Conservation (phyloP, 2,797 vertebrate genomes). For the Platyrinchus mystaceus region DNA sequence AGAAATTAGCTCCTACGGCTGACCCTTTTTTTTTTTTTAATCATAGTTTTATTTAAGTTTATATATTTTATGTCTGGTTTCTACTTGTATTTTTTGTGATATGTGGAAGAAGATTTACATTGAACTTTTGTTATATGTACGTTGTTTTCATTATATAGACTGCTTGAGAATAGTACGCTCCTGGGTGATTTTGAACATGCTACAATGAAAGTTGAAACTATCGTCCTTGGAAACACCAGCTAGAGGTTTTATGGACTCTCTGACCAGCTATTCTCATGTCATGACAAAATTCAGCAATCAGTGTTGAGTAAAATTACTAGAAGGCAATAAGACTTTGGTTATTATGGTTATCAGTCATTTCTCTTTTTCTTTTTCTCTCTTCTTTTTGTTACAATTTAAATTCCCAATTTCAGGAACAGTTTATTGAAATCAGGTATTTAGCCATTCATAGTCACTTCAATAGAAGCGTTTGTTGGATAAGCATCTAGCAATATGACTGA, state of each 20-base stretch:
- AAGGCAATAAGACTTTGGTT: constrained; percentile 79
- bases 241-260: constrained; percentile 83
- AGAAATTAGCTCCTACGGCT: constrained; percentile 64
- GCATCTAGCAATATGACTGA: constrained; percentile 75
- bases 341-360: constrained; percentile 43
- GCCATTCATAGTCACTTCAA: constrained; percentile 43
- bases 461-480: constrained; percentile 69
- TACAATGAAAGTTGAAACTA: constrained; percentile 84
- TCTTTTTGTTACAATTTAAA: constrained; percentile 54
- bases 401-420: constrained; percentile 73
- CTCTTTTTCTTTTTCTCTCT: constrained; percentile 27
- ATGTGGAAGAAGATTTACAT: constrained; percentile 72
- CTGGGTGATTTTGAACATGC: constrained; percentile 89
- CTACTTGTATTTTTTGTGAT: constrained; percentile 75
- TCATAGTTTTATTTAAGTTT: constrained; percentile 48
- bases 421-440: constrained; percentile 75
- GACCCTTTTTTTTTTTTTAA: not conserved
- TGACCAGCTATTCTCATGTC: constrained; percentile 59
- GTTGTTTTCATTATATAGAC: constrained; percentile 95
- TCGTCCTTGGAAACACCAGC: constrained; percentile 87
- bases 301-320: constrained; percentile 74
- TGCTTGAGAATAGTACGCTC: constrained; percentile 91
- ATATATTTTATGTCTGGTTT: constrained; percentile 65
- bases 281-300: constrained; percentile 72
- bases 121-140: constrained; percentile 83